phyloP scores from a whole-genome alignment of 2,797 vertebrate species.

The Pangasius mekongensis region DNA sequence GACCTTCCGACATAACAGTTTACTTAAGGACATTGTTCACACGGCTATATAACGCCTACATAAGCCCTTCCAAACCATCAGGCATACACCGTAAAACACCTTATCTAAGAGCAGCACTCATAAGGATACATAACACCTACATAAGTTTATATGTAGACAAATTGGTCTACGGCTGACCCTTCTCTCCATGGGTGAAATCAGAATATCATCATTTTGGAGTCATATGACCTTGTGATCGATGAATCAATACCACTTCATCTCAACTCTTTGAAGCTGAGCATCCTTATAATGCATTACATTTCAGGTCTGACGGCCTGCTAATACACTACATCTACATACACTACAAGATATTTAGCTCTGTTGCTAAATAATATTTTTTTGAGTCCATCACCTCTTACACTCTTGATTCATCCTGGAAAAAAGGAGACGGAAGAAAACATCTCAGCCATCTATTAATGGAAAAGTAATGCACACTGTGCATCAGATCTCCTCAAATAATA shows the following conservation, averaged over 20 bases:
- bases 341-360: neutral
- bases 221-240: constrained; percentile 15
- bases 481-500: neutral
- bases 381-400: neutral
- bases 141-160: neutral
- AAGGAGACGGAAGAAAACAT: neutral
- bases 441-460: constrained; percentile 1
- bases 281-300: neutral
- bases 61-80: neutral
- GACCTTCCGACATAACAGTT: neutral
- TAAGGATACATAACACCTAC: neutral
- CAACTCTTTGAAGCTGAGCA: constrained; percentile 1
- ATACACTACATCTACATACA: neutral
- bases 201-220: neutral
- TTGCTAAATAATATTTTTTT: neutral
- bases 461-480: neutral
- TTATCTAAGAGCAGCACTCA: neutral
- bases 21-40: neutral
- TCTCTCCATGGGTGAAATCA: neutral
- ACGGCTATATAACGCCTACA: neutral
- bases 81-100: neutral
- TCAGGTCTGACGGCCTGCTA: neutral
- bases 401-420: neutral
- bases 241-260: constrained; percentile 14
- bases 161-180: too few relatives aligned